Base-by-base conservation (phyloP, 1,140 invertebrate species). In the Calliopsis andreniformis region DNA sequence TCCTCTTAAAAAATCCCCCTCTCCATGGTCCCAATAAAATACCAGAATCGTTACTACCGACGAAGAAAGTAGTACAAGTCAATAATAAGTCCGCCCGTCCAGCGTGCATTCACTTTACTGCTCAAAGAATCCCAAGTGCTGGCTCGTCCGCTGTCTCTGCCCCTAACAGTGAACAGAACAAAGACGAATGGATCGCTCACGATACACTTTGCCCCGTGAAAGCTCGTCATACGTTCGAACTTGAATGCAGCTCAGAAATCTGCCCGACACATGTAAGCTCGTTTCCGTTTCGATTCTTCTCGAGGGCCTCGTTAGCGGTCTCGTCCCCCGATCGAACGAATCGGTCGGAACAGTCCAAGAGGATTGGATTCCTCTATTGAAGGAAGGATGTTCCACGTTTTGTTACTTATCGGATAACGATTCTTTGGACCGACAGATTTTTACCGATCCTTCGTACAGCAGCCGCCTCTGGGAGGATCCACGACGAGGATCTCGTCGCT, bases 291-390 rank as follows among this genome's bases (percentile, higher is more conserved):
- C 61, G 63, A 78, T 62, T 62, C 43, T 73, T 5, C 55, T 82
- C 18, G 70, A 67, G 63, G 61, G 68, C 67, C 80, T 76, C 66
- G 71, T 82, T 79, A 79, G 67, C 39, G 63, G 39, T 30, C 47
- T 49, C 43, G n/a, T 61, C 43, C 20, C n/a, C 30, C 51, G 42
- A 63, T 75, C 61, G 32, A 49, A 63, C 30, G 63, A 23, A 61
- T 39, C 53, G 23, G 49, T 51, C 35, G 53, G 35, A 43, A 73
- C 66, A 59, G 12, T 14, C 14, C n/a, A 53, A 39, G 28, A 64
- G 30, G 64, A 75, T 75, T 56, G 71, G 35, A 56, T 66, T 35
- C 51, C 7, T 12, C 35, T 18, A 66, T 75, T 45, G 62, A 35
- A 39, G 20, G 23, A 53, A 55, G 51, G 62, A 45, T 18, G 6